Evolutionary conservation across 2,888 invertebrate species (phyloP), one percentile per base, ranked within the genome.

Genomic region (Scrobipalpa costella): DNA sequence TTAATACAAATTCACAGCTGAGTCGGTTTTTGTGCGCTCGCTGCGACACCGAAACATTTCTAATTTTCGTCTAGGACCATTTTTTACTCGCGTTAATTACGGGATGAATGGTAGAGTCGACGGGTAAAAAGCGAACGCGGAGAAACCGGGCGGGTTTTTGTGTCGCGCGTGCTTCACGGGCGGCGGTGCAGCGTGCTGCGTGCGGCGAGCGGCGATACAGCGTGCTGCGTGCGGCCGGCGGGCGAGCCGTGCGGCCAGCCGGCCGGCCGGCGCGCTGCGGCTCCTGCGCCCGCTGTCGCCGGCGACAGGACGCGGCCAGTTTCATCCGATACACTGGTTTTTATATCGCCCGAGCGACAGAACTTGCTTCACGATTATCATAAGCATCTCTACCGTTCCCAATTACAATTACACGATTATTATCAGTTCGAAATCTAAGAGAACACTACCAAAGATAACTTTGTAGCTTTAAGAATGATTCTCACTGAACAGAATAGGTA

Each of bases 51-150:
- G 86, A 80, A 78, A 86, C 86, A 80, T 86, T 89, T 87, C 86
- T 81, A 84, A 90, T 86, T 88, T 87, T 85, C 83, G 79, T 84
- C 81, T 80, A 80, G 78, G 72, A 71, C 68, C 73, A 75, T 84
- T 90, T 90, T 90, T 90, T 90, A 78, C 76, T 68, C 77, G 83
- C 85, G 81, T 88, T 87, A 88, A 90, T 90, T 90, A 88, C 78
- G 82, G 72, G 74, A 81, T 88, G 90, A 90, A 90, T 89, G 84
- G 85, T 50, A 3, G 40, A 40, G 71, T 66, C 63, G 69, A 63
- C 65, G 68, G 69, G 73, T 75, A 73, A 78, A 77, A 75, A 63
- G 44, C 36, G 65, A 52, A 47, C 61, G 63, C 65, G 59, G 71
- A n/a, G n/a, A n/a, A n/a, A n/a, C n/a, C n/a, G n/a, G n/a, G n/a